A percentile compares a stretch with the other conserved stretches of the same genome.
phyloP scores from a whole-genome alignment of 2,888 invertebrate species.

The Leistus spinibarbis region DNA sequence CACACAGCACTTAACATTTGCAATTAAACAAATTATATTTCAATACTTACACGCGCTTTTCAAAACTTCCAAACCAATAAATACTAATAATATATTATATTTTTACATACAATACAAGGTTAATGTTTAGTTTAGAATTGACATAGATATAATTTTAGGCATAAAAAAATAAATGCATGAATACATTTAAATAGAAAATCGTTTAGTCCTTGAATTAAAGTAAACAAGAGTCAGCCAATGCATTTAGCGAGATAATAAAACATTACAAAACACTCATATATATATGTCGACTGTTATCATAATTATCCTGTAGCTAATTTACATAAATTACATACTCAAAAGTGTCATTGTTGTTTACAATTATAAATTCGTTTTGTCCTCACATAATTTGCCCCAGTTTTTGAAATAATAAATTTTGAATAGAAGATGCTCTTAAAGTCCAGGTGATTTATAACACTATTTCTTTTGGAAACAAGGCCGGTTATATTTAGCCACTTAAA shows the following conservation, averaged over 20 bases:
- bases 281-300: background rate
- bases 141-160: background rate
- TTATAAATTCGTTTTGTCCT: no score
- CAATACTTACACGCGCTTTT: no score
- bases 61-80: no score
- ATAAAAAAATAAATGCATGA: background rate
- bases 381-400: no score
- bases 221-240: background rate
- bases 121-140: no score
- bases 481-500: background rate
- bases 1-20: no score
- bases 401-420: no score
- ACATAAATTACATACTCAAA: background rate
- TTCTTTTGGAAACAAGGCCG: background rate
- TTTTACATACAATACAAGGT: no score
- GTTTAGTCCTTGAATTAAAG: background rate
- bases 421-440: no score
- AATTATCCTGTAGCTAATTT: background rate
- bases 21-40: background rate
- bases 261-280: background rate
- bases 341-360: no score
- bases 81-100: no score
- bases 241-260: background rate
- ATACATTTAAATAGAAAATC: background rate
- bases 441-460: background rate